Base-by-base conservation (phyloP, 2,888 invertebrate species). In the Drosophila nr. fundita region DNA sequence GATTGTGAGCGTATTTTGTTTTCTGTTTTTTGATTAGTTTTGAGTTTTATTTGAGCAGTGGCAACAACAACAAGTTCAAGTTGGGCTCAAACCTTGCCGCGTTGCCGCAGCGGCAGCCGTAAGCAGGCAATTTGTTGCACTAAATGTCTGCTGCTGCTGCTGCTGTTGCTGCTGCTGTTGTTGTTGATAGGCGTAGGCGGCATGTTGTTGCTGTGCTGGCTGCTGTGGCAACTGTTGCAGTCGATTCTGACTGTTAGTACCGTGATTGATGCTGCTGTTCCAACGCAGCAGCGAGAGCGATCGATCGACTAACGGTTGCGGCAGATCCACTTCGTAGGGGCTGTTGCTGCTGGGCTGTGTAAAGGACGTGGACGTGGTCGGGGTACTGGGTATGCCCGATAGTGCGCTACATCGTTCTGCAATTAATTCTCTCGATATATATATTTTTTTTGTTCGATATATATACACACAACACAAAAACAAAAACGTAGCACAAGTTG, bases 391-490 rank as follows among this genome's bases (percentile, higher is more conserved):
- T 74, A 87, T 90, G 86, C 94, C 94, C 89, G 95, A 94, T 92
- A 92, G 88, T 89, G 96, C 96, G 91, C 96, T 96, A 94, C 96
- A 96, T 94, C 96, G 94, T 93, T 96, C 96, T 96, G 94, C 70
- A 94, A 94, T 90, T 85, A 78, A 83, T 78, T 82, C 83, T 86
- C 59, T 80, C 68, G 87, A 86, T 86, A 80, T 83, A 76, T 83
- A 18, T 54, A n/a, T 38, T 13, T 40, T 21, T 11, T 18, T 11
- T 18, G 4, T 24, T 45, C 27, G 21, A 38, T 83, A 80, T 80
- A 73, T 79, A 61, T 62, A 72, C 83, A 80, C 83, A 79, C 82
- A 78, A 77, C 70, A 75, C 80, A 81, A 79, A 67, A 81, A 66
- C 65, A 68, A 69, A 68, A 40, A 57, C 40, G n/a, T 45, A 24